Conservation (phyloP, 2,113 vertebrate species). For the Choloepus hoffmanni region DNA sequence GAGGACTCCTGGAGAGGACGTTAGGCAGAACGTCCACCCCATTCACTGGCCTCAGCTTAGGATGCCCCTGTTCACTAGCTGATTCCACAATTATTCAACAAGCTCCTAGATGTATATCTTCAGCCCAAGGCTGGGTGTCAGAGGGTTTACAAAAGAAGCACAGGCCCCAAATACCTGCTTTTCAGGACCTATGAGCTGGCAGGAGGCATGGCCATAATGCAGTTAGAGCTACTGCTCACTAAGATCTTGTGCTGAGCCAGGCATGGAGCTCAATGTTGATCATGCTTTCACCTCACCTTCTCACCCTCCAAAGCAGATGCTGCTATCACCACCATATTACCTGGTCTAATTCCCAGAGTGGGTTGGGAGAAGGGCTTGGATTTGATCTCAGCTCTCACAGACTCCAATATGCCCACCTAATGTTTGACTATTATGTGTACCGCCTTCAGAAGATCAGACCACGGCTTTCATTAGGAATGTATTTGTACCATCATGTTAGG, state of each 20-base stretch:
- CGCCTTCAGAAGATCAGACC: no score
- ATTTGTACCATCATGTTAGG: not conserved
- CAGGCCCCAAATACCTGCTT: not conserved
- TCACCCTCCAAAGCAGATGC: not conserved
- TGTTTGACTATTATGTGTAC: fast-evolving
- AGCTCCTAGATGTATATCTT: fast-evolving
- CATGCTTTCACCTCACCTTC: not conserved
- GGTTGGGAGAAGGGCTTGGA: not conserved
- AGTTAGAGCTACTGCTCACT: fast-evolving
- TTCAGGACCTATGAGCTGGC: not conserved
- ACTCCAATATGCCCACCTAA: not conserved
- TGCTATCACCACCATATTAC: fast-evolving
- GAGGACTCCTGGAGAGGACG: no score
- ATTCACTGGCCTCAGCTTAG: fast-evolving
- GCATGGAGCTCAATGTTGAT: not conserved
- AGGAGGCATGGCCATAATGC: not conserved
- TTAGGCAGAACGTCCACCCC: fast-evolving
- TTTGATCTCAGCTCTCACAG: not conserved
- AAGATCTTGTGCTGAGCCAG: not conserved
- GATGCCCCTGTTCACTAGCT: not conserved
- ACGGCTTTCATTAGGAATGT: not conserved
- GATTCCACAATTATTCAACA: fast-evolving
- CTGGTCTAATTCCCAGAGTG: not conserved
- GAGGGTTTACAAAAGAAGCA: not conserved
- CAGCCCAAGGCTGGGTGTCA: no score